Evolutionary conservation across 2,113 vertebrate genomes (phyloP), one percentile per base, ranked within the genome.

Genomic region (Laterallus jamaicensis): DNA sequence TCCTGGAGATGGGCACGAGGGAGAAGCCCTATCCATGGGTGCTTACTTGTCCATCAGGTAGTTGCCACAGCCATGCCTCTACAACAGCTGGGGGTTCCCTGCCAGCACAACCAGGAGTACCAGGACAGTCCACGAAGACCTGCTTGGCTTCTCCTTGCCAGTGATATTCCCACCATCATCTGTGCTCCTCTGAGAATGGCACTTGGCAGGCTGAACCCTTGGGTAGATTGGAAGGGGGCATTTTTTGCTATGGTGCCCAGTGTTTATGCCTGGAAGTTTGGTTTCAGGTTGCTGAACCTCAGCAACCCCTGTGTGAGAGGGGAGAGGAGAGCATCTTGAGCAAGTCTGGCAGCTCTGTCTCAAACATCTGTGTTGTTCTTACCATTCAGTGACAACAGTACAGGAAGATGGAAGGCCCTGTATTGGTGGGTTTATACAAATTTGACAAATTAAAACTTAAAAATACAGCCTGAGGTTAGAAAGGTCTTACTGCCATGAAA

Each of bases 101-200:
- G 39, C 15, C 1, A 5, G 44, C 40, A 62, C 20, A 42, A 12
- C 2, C 31, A 58, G 29, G 26, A 86, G 12, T 20, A 37, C 11
- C 59, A 66, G 2, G 0, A 8, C 18, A 50, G 26, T 16, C n/a
- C 6, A 0, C 7, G 35, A 62, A 8, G 37, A 70, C 52, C 20
- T 21, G 2, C 39, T 74, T 54, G 32, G 6, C 24, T 60, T 82
- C 62, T 59, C 55, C 39, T 52, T 0, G 0, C 2, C 0, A 3
- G 32, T 39, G 32, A 62, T 4, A 4, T 25, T 92, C 22, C 18
- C 59, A 69, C 4, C 0, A 0, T 47, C 22, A n/a, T 21, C 19
- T 62, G 9, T 66, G 22, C 6, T 69, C 35, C 63, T 77, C 78
- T 31, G 32, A 24, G 8, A 90, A 80, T 0, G 5, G 10, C 12